Evolutionary conservation across 2,888 invertebrate species (phyloP), one percentile per base, ranked within the genome.

Genomic region (Iselma pallidipennis): DNA sequence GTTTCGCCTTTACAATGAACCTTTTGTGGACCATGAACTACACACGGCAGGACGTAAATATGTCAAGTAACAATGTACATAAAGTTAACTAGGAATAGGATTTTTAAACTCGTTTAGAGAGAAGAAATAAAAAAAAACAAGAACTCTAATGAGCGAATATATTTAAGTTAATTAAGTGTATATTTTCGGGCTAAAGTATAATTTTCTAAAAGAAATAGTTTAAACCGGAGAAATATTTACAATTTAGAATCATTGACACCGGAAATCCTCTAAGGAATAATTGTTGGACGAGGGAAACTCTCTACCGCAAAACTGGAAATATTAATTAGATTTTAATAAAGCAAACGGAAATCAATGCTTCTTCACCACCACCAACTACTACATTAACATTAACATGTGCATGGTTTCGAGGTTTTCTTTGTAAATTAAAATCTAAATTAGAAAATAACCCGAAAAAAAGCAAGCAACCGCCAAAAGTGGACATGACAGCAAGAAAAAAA

Each of bases 31-130:
- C 29, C 29, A 12, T 29, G 65, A 55, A 42, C 55, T 57, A 31
- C 14, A 54, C 12, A 45, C 29, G 63, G 55, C 49, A 51, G 28
- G 19, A 29, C 28, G 29, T 51, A 16, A 21, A 25, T 51, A 28
- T 16, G 14, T 37, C 37, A 28, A 50, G 3, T 16, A 14, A 23
- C 25, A 53, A 33, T 25, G 37, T 10, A 52, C 23, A n/a, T n/a
- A n/a, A n/a, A n/a, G 21, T 53, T 4, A 25, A 56, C 31, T 37
- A 45, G 14, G 10, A 26, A 51, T 19, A 25, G 19, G 28, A n/a
- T 51, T 28, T 51, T 51, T 51, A 26, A 49, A 42, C 45, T 49
- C 14, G 50, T n/a, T 5, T n/a, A 14, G n/a, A 16, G 4, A 3
- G 12, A 29, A 14, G n/a, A 16, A 2, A 3, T 12, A 29, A 7